phyloP scores from a whole-genome alignment of 2,888 invertebrate genomes.

The Cryptus armator region DNA sequence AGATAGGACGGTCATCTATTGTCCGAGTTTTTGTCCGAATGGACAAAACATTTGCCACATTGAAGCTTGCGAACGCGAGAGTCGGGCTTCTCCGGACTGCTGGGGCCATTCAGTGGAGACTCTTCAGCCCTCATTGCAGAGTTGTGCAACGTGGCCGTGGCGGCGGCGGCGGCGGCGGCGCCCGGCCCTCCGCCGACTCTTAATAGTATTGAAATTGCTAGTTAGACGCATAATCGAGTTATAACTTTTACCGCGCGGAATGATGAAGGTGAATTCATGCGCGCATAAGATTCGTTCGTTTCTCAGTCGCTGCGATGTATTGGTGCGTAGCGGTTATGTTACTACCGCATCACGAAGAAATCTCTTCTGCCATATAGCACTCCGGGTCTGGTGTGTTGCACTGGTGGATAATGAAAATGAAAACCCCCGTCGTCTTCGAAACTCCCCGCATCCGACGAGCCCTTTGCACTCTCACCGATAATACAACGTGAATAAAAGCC shows the following conservation, averaged over 20 bases:
- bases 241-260: constrained; percentile 81
- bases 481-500: constrained; percentile 24
- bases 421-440: constrained; percentile 29
- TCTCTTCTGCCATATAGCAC: constrained; percentile 56
- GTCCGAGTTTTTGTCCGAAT: constrained; percentile 76
- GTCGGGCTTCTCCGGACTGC: not conserved
- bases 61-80: constrained; percentile 13
- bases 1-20: constrained; percentile 77
- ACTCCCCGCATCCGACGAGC: constrained; percentile 14
- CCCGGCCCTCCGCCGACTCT: constrained; percentile 73
- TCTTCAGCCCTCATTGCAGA: constrained; percentile 46
- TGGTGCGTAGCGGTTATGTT: constrained; percentile 16
- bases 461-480: constrained; percentile 47
- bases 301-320: constrained; percentile 7
- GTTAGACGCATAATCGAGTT: constrained; percentile 84
- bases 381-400: constrained; percentile 26
- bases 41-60: constrained; percentile 76
- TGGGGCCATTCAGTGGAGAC: constrained; percentile 51
- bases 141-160: constrained; percentile 5
- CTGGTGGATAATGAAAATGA: constrained; percentile 69
- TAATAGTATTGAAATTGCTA: constrained; percentile 84
- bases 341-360: constrained; percentile 31
- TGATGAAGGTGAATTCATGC: constrained; percentile 69
- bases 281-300: constrained; percentile 28
- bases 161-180: constrained; percentile 42